phyloP scores from a whole-genome alignment of 2,797 vertebrate species.

The Phoebastria nigripes region DNA sequence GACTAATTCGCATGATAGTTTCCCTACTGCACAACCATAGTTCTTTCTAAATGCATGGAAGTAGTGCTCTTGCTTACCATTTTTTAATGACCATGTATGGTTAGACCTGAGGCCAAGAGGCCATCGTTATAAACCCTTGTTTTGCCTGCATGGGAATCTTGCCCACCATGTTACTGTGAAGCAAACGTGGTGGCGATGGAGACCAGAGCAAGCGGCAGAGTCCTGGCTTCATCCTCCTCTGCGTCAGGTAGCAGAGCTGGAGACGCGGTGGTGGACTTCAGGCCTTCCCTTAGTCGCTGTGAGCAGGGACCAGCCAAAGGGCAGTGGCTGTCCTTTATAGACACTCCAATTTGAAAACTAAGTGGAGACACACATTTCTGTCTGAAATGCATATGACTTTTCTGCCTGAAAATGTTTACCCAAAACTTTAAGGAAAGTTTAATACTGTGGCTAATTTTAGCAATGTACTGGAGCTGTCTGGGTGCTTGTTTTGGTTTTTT shows the following conservation, averaged over 20 bases:
- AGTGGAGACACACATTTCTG: background rate
- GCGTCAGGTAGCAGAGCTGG: background rate
- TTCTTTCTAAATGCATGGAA: background rate
- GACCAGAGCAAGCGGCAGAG: fast-evolving
- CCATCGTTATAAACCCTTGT: background rate
- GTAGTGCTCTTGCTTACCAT: background rate
- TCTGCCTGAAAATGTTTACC: background rate
- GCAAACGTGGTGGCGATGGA: background rate
- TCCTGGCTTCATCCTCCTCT: background rate
- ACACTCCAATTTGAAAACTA: background rate
- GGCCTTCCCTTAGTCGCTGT: background rate
- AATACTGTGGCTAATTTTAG: background rate
- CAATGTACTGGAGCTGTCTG: background rate
- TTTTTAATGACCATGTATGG: background rate
- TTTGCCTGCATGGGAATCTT: background rate
- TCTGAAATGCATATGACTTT: background rate
- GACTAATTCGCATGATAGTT: background rate
- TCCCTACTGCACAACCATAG: background rate
- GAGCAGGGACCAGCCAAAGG: background rate
- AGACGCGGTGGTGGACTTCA: background rate
- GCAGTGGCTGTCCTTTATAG: background rate
- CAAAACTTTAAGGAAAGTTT: background rate
- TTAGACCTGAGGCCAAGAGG: background rate
- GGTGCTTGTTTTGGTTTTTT: background rate
- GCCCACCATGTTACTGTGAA: background rate